phyloP scores from a whole-genome alignment of 2,797 vertebrate species.

The Ctenochaetus hawaiiensis region DNA sequence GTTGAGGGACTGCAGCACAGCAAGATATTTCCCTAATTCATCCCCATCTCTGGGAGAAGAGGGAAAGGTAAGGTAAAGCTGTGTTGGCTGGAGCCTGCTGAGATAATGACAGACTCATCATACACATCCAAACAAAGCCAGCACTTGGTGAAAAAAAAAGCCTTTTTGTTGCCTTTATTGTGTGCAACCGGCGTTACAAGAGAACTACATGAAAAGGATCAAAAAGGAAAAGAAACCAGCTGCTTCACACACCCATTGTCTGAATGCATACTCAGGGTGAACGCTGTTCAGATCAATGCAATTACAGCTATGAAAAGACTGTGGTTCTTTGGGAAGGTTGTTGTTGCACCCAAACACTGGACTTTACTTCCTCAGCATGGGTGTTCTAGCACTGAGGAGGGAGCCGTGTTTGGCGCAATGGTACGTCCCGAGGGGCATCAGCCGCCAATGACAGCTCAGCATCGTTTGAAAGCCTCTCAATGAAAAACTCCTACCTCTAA shows the following conservation, averaged over 20 bases:
- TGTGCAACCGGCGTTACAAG: constrained; percentile 36
- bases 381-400: constrained; percentile 24
- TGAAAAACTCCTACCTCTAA: constrained; percentile 79
- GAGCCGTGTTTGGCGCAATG: constrained; percentile 47
- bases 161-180: constrained; percentile 49
- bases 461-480: constrained; percentile 75
- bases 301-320: constrained; percentile 40
- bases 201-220: constrained; percentile 42
- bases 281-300: constrained; percentile 54
- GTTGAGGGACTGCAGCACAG: constrained; percentile 71
- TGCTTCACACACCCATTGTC: constrained; percentile 40
- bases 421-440: constrained; percentile 51
- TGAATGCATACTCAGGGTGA: constrained; percentile 18
- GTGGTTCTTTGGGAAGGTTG: constrained; percentile 13
- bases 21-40: constrained; percentile 64
- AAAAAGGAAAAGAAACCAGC: constrained; percentile 37
- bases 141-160: constrained; percentile 25
- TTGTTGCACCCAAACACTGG: constrained; percentile 37
- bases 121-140: constrained; percentile 64
- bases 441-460: constrained; percentile 68
- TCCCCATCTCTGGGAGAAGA: constrained; percentile 53
- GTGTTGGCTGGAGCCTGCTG: constrained; percentile 58
- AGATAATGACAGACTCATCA: constrained; percentile 71
- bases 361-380: constrained; percentile 27
- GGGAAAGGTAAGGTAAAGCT: constrained; percentile 43